A percentile compares a stretch with the other conserved stretches of the same genome.
Evolutionary conservation across 2,797 vertebrate genomes (phyloP).

Genomic region (Rhinella marina): DNA sequence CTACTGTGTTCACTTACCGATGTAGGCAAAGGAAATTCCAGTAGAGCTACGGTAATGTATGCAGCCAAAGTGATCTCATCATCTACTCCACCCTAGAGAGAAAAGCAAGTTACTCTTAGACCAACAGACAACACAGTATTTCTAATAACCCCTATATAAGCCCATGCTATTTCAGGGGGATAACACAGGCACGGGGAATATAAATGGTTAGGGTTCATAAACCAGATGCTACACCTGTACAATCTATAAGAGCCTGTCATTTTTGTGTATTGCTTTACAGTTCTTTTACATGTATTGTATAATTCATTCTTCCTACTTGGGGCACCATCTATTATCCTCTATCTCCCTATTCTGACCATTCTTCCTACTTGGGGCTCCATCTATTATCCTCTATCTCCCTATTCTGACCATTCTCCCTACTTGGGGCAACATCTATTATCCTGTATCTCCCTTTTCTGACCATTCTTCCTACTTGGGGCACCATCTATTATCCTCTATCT

Average conservation of each 20-base stretch:
- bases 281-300: neutral
- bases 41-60: conserved; percentile 66
- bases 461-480: no score
- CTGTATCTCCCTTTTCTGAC: no score
- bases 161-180: neutral
- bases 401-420: no score
- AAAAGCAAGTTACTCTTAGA: neutral
- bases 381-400: no score
- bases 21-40: conserved; percentile 68
- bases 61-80: conserved; percentile 68
- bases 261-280: neutral
- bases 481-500: no score
- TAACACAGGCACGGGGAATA: no score
- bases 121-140: neutral
- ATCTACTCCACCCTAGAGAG: conserved; percentile 67
- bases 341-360: neutral
- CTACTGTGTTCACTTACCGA: conserved; percentile 43
- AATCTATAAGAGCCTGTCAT: neutral
- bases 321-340: no score
- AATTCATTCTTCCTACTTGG: no score
- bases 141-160: neutral
- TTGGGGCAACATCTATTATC: neutral
- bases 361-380: neutral
- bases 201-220: no score
- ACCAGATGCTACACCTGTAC: no score